Evolutionary conservation across 2,113 vertebrate species (phyloP).

Genomic region (Fulica atra): DNA sequence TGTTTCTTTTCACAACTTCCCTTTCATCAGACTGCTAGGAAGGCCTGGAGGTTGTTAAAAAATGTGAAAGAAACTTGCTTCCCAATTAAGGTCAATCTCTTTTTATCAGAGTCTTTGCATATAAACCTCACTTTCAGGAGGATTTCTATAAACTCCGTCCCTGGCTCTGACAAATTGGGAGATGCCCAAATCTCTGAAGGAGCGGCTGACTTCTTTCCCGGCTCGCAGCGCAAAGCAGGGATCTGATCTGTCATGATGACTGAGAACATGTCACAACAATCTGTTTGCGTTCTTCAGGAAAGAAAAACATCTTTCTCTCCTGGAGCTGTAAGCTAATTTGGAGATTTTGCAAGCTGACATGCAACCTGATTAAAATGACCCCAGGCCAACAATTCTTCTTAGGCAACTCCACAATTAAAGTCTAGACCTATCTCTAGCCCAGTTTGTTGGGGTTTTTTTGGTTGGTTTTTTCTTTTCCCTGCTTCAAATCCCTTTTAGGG

Average conservation of each 20-base stretch:
- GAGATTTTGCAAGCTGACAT: constrained; percentile 79
- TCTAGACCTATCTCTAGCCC: constrained; percentile 62
- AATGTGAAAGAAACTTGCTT: constrained; percentile 54
- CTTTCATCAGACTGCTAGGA: constrained; percentile 56
- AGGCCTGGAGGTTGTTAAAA: constrained; percentile 55
- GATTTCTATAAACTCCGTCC: constrained; percentile 61
- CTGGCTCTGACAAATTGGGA: constrained; percentile 50
- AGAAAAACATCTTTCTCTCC: constrained; percentile 77
- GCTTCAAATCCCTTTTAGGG: constrained; percentile 13
- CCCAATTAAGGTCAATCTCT: constrained; percentile 53
- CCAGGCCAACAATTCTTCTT: constrained; percentile 69
- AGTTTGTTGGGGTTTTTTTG: neutral
- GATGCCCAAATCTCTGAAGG: constrained; percentile 59
- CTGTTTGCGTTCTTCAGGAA: constrained; percentile 76
- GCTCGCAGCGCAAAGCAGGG: constrained; percentile 22
- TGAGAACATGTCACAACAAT: constrained; percentile 80
- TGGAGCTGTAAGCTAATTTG: constrained; percentile 76
- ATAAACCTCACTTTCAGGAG: constrained; percentile 51
- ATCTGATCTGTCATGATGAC: constrained; percentile 79
- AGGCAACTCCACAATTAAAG: constrained; percentile 63
- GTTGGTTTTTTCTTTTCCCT: neutral
- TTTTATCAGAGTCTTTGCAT: constrained; percentile 58
- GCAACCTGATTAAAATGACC: constrained; percentile 82
- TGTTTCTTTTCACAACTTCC: constrained; percentile 46
- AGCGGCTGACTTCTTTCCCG: constrained; percentile 38